Evolutionary conservation across 1,140 invertebrate species (phyloP).

Genomic region (Zaprionus ornatus): DNA sequence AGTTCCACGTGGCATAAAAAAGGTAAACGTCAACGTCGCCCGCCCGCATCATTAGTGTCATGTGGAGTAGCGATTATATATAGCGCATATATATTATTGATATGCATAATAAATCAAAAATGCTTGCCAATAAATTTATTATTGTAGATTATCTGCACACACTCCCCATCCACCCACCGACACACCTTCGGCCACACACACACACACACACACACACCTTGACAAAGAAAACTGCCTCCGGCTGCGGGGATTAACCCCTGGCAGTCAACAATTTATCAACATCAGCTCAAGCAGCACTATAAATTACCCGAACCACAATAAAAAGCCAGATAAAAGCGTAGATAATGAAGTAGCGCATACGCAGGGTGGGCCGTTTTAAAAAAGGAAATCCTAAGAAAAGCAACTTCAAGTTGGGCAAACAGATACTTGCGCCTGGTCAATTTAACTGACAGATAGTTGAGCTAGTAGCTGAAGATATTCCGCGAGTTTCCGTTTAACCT

Average conservation of each 20-base stretch:
- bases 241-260: conserved; percentile 57
- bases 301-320: conserved; percentile 59
- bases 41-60: conserved; percentile 75
- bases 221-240: conserved; percentile 65
- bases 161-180: conserved; percentile 15
- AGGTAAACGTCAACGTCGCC: conserved; percentile 60
- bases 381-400: background rate
- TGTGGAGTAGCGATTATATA: conserved; percentile 59
- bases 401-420: background rate
- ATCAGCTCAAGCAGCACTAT: conserved; percentile 66
- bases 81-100: conserved; percentile 55
- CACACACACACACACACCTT: conserved; percentile 51
- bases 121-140: conserved; percentile 80
- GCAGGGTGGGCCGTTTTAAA: background rate
- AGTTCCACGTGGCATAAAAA: conserved; percentile 19
- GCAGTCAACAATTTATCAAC: conserved; percentile 74
- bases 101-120: conserved; percentile 79
- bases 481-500: background rate
- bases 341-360: conserved; percentile 2
- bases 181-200: conserved; percentile 46
- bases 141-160: conserved; percentile 71
- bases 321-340: conserved; percentile 20
- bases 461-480: background rate
- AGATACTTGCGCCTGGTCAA: background rate
- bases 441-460: background rate